A percentile compares a stretch with the other conserved stretches of the same genome.
Evolutionary conservation across 2,888 invertebrate species (phyloP).

Genomic region (Dorcus parallelipipedus): DNA sequence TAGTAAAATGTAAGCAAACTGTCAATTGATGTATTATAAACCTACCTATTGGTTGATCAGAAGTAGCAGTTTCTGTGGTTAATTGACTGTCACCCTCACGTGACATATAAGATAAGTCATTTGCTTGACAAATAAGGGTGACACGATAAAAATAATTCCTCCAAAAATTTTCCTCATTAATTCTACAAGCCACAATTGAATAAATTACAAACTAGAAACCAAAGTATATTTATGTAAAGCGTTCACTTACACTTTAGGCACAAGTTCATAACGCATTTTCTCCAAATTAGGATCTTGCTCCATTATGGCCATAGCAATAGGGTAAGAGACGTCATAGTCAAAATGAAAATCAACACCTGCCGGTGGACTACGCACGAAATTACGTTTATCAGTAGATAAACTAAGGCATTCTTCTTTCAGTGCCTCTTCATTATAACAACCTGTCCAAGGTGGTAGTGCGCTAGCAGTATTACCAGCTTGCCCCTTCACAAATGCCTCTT

Average conservation of each 20-base stretch:
- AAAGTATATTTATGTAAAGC: background rate
- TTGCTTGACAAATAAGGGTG: conserved; percentile 95
- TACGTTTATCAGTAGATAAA: conserved; percentile 90
- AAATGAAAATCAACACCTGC: conserved; percentile 94
- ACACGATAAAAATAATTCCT: conserved; percentile 99
- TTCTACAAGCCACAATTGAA: conserved; percentile 52
- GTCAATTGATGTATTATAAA: background rate
- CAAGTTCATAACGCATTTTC: conserved; percentile 98
- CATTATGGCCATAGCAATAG: conserved; percentile 91
- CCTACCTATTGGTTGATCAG: conserved; percentile 46
- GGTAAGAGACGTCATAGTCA: conserved; percentile 89
- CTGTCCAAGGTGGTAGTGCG: conserved; percentile 89
- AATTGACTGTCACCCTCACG: conserved; percentile 45
- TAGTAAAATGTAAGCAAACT: too few species aligned
- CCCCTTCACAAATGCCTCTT: conserved; percentile 91
- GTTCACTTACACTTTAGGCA: conserved; percentile 92
- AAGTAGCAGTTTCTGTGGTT: conserved; percentile 37
- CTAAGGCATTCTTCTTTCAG: conserved; percentile 95
- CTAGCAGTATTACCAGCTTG: conserved; percentile 68
- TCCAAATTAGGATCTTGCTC: conserved; percentile 93
- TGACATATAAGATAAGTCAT: conserved; percentile 59
- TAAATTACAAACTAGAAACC: background rate
- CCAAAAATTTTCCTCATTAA: conserved; percentile 98
- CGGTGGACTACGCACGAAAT: conserved; percentile 95
- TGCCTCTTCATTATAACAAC: conserved; percentile 89